Conservation (phyloP, 2,113 vertebrate genomes). For the Apodemus sylvaticus region DNA sequence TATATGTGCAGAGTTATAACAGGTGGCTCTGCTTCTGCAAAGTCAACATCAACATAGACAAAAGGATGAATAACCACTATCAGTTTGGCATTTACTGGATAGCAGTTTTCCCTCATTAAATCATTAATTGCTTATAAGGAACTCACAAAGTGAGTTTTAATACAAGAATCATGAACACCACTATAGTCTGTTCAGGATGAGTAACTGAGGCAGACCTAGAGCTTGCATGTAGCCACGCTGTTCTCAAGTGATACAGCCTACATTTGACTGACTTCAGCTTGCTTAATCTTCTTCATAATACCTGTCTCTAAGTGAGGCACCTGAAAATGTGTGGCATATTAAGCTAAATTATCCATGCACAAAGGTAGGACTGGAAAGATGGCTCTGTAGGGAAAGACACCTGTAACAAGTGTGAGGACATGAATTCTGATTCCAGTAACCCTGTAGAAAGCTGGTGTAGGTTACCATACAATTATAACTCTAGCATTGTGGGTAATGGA, state of each 20-base stretch:
- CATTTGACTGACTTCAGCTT: background rate
- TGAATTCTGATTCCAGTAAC: background rate
- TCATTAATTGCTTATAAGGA: background rate
- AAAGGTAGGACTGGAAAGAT: background rate
- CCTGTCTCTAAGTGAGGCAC: background rate
- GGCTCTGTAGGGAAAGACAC: background rate
- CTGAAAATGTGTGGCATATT: background rate
- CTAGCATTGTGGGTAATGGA: background rate
- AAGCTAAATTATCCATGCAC: slow-evolving; percentile 24
- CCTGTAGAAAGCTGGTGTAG: too few species aligned
- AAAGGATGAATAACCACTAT: background rate
- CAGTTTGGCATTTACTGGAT: background rate
- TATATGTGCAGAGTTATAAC: background rate
- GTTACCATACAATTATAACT: background rate
- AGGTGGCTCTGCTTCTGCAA: background rate
- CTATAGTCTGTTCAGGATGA: background rate
- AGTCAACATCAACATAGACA: background rate
- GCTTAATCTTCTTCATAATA: background rate
- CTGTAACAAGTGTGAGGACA: background rate
- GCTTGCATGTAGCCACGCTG: background rate
- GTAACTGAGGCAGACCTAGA: background rate
- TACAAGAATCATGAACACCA: background rate
- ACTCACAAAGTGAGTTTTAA: background rate
- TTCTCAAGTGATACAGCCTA: background rate
- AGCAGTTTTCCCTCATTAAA: background rate